These are phyloP conservation scores for Polietes domitor DNA, from an alignment of 2,888 invertebrate species.

Conservation along the genomic window DNA sequence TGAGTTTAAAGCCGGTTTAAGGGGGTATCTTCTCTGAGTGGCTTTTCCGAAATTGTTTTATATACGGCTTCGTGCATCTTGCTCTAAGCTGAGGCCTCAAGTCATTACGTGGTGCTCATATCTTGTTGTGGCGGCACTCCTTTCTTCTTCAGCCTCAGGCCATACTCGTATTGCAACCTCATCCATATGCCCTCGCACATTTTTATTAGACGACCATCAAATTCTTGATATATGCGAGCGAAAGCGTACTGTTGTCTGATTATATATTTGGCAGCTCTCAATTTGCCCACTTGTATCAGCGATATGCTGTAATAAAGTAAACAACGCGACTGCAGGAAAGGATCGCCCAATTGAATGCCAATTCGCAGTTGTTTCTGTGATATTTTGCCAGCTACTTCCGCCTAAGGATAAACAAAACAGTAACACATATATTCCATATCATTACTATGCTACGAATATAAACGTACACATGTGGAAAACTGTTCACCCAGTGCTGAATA, in stretches of 20 bases:
- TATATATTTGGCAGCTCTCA: constrained; percentile 85
- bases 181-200: constrained; percentile 95
- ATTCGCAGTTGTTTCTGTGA: constrained; percentile 91
- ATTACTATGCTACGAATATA: not conserved
- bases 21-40: not conserved
- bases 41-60: not conserved
- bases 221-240: constrained; percentile 76
- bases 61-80: not conserved
- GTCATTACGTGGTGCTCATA: not conserved
- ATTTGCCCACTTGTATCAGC: constrained; percentile 89
- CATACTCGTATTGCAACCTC: constrained; percentile 84
- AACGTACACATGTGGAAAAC: constrained; percentile 87
- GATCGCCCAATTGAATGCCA: constrained; percentile 91
- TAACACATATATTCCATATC: not conserved
- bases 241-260: constrained; percentile 83
- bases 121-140: not conserved
- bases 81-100: not conserved
- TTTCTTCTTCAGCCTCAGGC: constrained; percentile 61
- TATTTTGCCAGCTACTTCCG: constrained; percentile 93
- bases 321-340: constrained; percentile 90
- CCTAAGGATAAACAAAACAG: constrained; percentile 82
- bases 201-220: constrained; percentile 85
- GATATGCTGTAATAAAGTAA: constrained; percentile 93
- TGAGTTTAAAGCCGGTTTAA: constrained; percentile 2
- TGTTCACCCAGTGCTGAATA: constrained; percentile 97